Evolutionary conservation across 2,113 vertebrate species (phyloP).

Genomic region (Vidua chalybeata): DNA sequence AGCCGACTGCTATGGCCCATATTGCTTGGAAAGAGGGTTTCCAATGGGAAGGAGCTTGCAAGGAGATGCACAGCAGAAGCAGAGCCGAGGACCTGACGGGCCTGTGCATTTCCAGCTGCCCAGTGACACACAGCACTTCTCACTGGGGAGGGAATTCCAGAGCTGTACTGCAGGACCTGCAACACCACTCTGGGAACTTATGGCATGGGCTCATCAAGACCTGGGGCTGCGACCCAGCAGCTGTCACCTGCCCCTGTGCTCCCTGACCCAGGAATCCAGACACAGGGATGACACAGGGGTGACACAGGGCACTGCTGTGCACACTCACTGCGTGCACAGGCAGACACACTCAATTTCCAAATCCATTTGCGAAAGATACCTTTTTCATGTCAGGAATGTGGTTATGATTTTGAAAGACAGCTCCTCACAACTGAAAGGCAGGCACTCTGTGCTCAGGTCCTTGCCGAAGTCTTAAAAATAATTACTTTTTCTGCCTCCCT

Average conservation of each 20-base stretch:
- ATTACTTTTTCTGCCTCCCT: accelerated
- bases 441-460: background rate
- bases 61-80: background rate
- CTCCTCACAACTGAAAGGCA: background rate
- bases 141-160: background rate
- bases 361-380: background rate
- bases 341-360: background rate
- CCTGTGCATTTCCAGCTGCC: background rate
- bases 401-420: background rate
- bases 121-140: background rate
- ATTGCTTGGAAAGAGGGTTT: background rate
- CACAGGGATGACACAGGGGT: no score
- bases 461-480: background rate
- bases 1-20: accelerated
- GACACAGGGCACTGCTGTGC: background rate
- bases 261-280: background rate
- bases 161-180: background rate
- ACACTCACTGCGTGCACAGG: accelerated
- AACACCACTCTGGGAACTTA: background rate
- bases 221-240: background rate
- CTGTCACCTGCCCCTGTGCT: background rate
- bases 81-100: background rate
- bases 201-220: background rate
- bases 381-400: background rate
- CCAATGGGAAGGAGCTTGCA: background rate